Conservation (phyloP, 1,140 invertebrate species). For the Drosophila melanogaster region DNA sequence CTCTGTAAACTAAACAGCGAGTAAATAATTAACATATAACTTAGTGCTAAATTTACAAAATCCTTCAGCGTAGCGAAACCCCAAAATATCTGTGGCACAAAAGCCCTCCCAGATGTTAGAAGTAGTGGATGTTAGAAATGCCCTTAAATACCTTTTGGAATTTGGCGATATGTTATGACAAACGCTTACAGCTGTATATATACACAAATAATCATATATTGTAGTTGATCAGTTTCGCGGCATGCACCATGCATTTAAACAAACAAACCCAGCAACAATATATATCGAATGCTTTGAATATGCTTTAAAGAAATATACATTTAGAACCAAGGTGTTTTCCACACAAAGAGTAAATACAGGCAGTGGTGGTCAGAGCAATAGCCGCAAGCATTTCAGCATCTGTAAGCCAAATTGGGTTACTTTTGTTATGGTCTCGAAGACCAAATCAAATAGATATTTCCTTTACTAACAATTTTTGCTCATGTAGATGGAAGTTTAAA, state of each 20-base stretch:
- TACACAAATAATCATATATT: constrained; percentile 58
- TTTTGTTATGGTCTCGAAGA: neutral
- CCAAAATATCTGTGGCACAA: constrained; percentile 52
- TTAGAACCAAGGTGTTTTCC: constrained; percentile 45
- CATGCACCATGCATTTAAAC: constrained; percentile 70
- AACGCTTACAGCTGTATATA: constrained; percentile 71
- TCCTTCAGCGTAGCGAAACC: constrained; percentile 40
- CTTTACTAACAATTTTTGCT: constrained; percentile 4
- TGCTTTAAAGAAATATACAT: constrained; percentile 66
- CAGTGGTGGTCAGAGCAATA: constrained; percentile 28
- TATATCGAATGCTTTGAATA: constrained; percentile 80
- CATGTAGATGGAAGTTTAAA: neutral
- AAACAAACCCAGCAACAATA: constrained; percentile 45
- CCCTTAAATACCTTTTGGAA: constrained; percentile 22
- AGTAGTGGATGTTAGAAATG: constrained; percentile 26
- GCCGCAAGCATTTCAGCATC: constrained; percentile 6
- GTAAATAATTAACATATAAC: constrained; percentile 44
- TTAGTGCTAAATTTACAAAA: constrained; percentile 40
- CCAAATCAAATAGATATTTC: neutral
- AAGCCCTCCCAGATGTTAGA: constrained; percentile 8
- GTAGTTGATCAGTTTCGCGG: constrained; percentile 53
- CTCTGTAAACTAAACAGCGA: constrained; percentile 40
- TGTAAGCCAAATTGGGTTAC: neutral
- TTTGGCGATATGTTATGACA: constrained; percentile 58
- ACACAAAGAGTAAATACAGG: constrained; percentile 44